These are phyloP conservation scores for Oasisia sp. DNA, from an alignment of 2,888 invertebrate genomes.

Conservation along the genomic window DNA sequence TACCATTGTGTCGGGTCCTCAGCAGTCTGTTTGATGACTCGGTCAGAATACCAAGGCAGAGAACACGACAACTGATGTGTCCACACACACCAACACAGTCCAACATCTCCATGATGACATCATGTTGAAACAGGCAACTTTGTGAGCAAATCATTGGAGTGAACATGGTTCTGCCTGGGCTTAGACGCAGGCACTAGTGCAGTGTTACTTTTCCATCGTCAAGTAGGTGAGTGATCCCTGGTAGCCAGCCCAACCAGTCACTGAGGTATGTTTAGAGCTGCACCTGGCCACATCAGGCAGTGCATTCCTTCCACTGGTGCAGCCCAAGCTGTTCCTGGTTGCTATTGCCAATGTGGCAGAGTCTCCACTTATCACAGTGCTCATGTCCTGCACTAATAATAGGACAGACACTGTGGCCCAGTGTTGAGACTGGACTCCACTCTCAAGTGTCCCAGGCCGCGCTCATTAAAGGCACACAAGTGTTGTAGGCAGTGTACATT, in stretches of 20 bases:
- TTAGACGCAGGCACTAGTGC: not conserved
- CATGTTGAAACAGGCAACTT: not conserved
- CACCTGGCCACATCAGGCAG: not conserved
- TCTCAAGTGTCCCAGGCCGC: not conserved
- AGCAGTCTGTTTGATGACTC: not conserved
- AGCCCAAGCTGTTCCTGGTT: not conserved
- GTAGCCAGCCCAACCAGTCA: not conserved
- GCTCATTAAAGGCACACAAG: not conserved
- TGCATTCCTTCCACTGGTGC: not conserved
- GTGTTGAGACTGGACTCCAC: not conserved
- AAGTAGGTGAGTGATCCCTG: not conserved
- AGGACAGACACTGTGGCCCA: not conserved
- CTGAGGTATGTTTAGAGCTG: not conserved
- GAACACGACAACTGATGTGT: not conserved
- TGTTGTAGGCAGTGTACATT: not conserved
- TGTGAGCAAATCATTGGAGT: not conserved
- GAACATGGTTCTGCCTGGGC: not conserved
- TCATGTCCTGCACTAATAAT: constrained; percentile 1
- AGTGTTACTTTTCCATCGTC: not conserved
- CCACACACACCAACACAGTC: not conserved
- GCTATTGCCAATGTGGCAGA: not conserved
- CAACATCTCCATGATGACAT: not conserved
- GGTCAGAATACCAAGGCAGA: not conserved
- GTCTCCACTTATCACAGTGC: not conserved
- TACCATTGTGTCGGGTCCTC: not conserved